Evolutionary conservation across 2,888 invertebrate genomes (phyloP).

Genomic region (Ormyrus nitidulus): DNA sequence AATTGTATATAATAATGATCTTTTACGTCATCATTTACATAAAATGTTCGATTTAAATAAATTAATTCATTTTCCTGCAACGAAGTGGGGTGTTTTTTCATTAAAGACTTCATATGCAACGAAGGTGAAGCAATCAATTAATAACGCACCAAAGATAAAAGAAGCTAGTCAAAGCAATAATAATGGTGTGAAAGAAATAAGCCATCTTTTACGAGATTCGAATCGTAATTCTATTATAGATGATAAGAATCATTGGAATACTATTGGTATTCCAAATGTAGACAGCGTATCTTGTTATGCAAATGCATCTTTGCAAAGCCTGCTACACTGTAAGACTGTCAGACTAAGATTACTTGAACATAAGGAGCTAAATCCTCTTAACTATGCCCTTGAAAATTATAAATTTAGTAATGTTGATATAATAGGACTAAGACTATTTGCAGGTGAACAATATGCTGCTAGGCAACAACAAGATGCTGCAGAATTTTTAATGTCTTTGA

Average conservation of each 20-base stretch:
- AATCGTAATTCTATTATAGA: too few relatives aligned
- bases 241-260: not conserved
- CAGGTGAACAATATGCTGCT: too few relatives aligned
- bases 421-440: too few relatives aligned
- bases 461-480: too few relatives aligned
- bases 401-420: too few relatives aligned
- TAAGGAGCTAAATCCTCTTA: not conserved
- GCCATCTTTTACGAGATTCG: too few relatives aligned
- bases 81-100: not conserved
- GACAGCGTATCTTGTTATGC: not conserved
- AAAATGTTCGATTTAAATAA: not conserved
- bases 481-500: not conserved
- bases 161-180: too few relatives aligned
- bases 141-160: too few relatives aligned
- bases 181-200: too few relatives aligned
- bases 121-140: too few relatives aligned
- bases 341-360: not conserved
- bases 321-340: not conserved
- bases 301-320: not conserved
- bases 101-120: not conserved
- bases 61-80: not conserved
- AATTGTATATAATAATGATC: not conserved
- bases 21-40: not conserved
- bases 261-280: not conserved
- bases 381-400: not conserved